Conservation (phyloP, 2,888 invertebrate genomes). For the Embidobia sp. region DNA sequence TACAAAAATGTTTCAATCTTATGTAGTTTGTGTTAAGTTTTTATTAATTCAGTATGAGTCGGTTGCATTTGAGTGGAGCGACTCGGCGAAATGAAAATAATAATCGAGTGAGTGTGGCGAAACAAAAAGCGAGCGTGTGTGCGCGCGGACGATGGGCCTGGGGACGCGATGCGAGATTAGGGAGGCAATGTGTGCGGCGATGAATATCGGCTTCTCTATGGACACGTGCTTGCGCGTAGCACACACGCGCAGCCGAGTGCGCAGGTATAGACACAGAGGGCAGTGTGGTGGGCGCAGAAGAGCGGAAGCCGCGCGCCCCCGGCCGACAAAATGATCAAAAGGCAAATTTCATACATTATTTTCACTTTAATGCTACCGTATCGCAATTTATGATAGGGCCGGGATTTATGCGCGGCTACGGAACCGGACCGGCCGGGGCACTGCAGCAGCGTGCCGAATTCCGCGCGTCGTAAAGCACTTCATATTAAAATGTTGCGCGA, state of each 20-base stretch:
- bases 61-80: too few species aligned
- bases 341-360: slow-evolving; percentile 81
- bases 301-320: slow-evolving; percentile 78
- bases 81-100: slow-evolving; percentile 26
- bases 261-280: slow-evolving; percentile 41
- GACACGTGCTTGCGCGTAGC: slow-evolving; percentile 47
- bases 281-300: slow-evolving; percentile 60
- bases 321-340: slow-evolving; percentile 80
- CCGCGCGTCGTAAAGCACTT: slow-evolving; percentile 74
- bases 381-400: slow-evolving; percentile 79
- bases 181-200: slow-evolving; percentile 67
- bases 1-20: too few species aligned
- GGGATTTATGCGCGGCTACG: slow-evolving; percentile 77
- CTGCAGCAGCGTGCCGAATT: slow-evolving; percentile 55
- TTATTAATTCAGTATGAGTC: too few species aligned
- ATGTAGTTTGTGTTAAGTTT: too few species aligned
- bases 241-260: slow-evolving; percentile 33
- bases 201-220: slow-evolving; percentile 32
- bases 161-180: slow-evolving; percentile 78
- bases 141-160: slow-evolving; percentile 68
- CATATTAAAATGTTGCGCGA: slow-evolving; percentile 76
- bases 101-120: slow-evolving; percentile 15
- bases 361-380: slow-evolving; percentile 81
- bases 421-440: slow-evolving; percentile 59
- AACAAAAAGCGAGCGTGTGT: slow-evolving; percentile 67